Percentiles rank a stretch among this genome's conserved stretches.
Evolutionary conservation across 2,797 vertebrate species (phyloP).

Genomic region (Cephalopachus bancanus): DNA sequence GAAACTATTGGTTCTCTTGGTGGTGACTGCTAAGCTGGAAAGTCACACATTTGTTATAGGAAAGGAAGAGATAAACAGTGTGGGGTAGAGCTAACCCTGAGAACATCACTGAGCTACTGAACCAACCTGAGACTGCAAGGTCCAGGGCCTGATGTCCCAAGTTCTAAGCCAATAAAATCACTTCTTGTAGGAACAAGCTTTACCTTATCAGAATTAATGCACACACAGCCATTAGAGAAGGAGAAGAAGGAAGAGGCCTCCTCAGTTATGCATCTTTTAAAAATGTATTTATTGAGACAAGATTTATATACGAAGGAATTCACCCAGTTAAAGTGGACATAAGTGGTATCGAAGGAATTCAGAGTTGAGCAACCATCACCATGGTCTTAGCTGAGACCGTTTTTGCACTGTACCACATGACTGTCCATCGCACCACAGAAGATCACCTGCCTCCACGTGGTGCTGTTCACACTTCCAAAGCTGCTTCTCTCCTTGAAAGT

Average conservation of each 20-base stretch:
- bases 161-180: background rate
- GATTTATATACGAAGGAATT: background rate
- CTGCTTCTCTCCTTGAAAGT: background rate
- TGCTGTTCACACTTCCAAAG: accelerated
- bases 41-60: accelerated
- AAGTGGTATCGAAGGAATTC: too few relatives aligned
- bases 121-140: background rate
- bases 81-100: background rate
- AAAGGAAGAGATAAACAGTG: background rate
- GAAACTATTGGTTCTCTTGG: too few relatives aligned
- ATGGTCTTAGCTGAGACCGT: accelerated
- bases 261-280: background rate
- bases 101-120: background rate
- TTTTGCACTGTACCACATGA: accelerated
- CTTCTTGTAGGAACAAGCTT: background rate
- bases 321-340: too few relatives aligned
- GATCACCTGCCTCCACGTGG: accelerated
- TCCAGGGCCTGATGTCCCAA: background rate
- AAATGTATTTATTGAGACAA: background rate
- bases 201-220: background rate
- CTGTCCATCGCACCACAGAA: background rate
- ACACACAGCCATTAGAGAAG: background rate
- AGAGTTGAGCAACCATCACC: background rate
- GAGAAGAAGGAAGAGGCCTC: background rate
- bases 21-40: background rate